A percentile compares a stretch with the other conserved stretches of the same genome.
Evolutionary conservation across 2,888 invertebrate species (phyloP).

Genomic region (Gymnocheta viridis): DNA sequence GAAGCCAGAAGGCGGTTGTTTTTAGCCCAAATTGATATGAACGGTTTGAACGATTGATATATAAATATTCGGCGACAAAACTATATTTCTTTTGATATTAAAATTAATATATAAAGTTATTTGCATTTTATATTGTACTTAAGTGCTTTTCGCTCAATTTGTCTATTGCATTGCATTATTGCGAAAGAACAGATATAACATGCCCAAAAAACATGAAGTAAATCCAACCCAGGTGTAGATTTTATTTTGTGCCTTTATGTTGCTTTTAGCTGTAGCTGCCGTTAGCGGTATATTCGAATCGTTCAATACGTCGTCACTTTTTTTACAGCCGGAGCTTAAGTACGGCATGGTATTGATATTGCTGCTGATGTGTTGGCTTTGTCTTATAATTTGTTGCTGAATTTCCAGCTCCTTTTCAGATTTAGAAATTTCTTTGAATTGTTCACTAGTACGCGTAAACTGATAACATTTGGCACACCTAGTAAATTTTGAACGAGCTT

Average conservation of each 20-base stretch:
- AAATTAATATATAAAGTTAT: conserved; percentile 17
- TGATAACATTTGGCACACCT: conserved; percentile 65
- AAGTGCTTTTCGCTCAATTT: conserved; percentile 43
- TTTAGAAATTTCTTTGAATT: conserved; percentile 53
- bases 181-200: conserved; percentile 66
- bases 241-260: conserved; percentile 77
- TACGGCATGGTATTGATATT: conserved; percentile 19
- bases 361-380: conserved; percentile 38
- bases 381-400: conserved; percentile 30
- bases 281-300: conserved; percentile 31
- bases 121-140: conserved; percentile 57
- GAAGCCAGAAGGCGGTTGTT: neutral
- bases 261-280: conserved; percentile 48
- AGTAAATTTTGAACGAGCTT: conserved; percentile 66
- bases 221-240: conserved; percentile 93
- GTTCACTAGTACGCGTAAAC: conserved; percentile 63
- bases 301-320: conserved; percentile 34
- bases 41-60: conserved; percentile 36
- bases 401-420: conserved; percentile 50
- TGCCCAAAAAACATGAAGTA: conserved; percentile 88
- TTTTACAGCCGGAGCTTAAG: conserved; percentile 42
- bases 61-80: conserved; percentile 47
- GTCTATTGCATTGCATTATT: conserved; percentile 65
- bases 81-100: conserved; percentile 56
- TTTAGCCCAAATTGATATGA: conserved; percentile 20